Conservation (phyloP, 2,797 vertebrate species). For the Thaleichthys pacificus region DNA sequence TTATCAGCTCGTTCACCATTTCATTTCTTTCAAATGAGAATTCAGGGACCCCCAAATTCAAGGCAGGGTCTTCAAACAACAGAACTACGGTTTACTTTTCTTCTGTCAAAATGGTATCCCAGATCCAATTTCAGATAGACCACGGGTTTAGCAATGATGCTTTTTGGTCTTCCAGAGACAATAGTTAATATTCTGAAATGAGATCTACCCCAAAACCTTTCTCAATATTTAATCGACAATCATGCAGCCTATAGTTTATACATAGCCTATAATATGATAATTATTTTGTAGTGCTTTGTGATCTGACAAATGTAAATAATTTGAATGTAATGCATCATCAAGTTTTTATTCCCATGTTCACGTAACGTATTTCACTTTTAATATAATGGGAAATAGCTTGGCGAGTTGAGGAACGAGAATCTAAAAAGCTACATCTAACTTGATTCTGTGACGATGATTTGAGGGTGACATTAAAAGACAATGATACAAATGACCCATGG, state of each 20-base stretch:
- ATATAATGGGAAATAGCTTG: conserved; percentile 49
- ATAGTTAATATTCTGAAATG: conserved; percentile 74
- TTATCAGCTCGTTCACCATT: conserved; percentile 97
- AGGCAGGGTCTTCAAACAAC: conserved; percentile 86
- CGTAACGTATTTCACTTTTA: background rate
- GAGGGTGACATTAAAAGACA: conserved; percentile 71
- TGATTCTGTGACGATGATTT: conserved; percentile 60
- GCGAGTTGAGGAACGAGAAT: conserved; percentile 55
- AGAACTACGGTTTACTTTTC: conserved; percentile 86
- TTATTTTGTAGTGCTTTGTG: too few relatives aligned
- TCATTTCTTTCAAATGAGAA: conserved; percentile 94
- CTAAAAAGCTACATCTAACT: conserved; percentile 55
- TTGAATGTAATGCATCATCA: background rate
- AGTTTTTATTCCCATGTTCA: background rate
- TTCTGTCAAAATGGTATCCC: conserved; percentile 93
- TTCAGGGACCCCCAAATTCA: conserved; percentile 91
- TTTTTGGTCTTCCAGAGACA: conserved; percentile 77
- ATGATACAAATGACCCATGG: conserved; percentile 74
- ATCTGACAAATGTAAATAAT: too few relatives aligned
- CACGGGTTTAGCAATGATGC: conserved; percentile 82
- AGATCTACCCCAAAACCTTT: conserved; percentile 56
- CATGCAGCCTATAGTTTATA: background rate
- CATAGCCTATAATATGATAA: too few relatives aligned
- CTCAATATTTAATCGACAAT: conserved; percentile 30
- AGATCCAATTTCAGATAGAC: conserved; percentile 99